A percentile compares a stretch with the other conserved stretches of the same genome.
Evolutionary conservation across 1,140 invertebrate species (phyloP).

Genomic region (Drosophila burlai): DNA sequence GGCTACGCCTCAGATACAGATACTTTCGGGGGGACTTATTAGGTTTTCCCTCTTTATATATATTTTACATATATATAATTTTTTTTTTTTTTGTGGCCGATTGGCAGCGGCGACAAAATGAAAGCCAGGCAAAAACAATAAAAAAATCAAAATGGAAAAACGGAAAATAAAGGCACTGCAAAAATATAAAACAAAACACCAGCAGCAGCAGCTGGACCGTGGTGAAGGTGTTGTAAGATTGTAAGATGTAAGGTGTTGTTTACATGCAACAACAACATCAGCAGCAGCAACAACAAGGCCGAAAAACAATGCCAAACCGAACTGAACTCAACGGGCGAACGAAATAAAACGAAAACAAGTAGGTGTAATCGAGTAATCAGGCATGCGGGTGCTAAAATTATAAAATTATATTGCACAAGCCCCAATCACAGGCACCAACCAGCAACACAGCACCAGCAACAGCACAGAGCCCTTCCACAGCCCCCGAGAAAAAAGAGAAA

Average conservation of each 20-base stretch:
- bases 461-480: conserved; percentile 2
- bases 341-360: conserved; percentile 28
- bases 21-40: conserved; percentile 17
- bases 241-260: conserved; percentile 66
- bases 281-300: conserved; percentile 6
- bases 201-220: conserved; percentile 66
- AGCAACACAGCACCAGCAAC: not conserved
- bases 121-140: conserved; percentile 6
- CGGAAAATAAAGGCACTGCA: conserved; percentile 10
- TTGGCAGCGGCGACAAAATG: conserved; percentile 31
- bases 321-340: conserved; percentile 13
- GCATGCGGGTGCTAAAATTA: conserved; percentile 77
- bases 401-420: conserved; percentile 71
- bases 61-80: not conserved
- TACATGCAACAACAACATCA: conserved; percentile 63
- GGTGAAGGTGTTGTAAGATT: conserved; percentile 74
- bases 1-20: not conserved
- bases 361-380: conserved; percentile 71
- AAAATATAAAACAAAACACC: conserved; percentile 18
- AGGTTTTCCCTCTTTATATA: conserved; percentile 27
- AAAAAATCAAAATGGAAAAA: not conserved
- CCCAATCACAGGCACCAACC: conserved; percentile 15
- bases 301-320: conserved; percentile 24
- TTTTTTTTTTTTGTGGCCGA: conserved; percentile 19
- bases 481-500: conserved; percentile 3